A percentile compares a stretch with the other conserved stretches of the same genome.
Evolutionary conservation across 2,888 invertebrate genomes (phyloP).

Genomic region (Incurvaria masculella): DNA sequence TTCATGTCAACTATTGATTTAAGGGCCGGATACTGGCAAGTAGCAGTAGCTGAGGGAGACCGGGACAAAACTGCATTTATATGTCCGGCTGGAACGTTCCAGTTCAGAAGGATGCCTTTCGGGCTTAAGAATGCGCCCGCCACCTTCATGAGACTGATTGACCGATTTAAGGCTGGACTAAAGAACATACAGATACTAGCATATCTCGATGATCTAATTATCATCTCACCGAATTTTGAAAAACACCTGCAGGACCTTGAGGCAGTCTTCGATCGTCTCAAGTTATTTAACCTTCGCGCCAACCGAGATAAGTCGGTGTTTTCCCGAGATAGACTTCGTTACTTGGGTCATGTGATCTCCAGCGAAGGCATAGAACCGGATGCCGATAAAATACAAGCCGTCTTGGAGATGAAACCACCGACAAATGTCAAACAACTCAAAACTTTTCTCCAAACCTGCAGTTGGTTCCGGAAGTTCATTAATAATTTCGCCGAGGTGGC

Average conservation of each 20-base stretch:
- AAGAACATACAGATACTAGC: constrained; percentile 13
- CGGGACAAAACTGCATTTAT: constrained; percentile 20
- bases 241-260: constrained; percentile 20
- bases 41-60: constrained; percentile 15
- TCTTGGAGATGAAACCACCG: constrained; percentile 5
- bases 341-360: constrained; percentile 8
- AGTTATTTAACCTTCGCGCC: constrained; percentile 10
- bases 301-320: constrained; percentile 11
- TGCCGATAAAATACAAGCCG: constrained; percentile 3
- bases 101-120: constrained; percentile 22
- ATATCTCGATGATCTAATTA: constrained; percentile 23
- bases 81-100: constrained; percentile 19
- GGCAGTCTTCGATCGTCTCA: constrained; percentile 16
- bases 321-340: constrained; percentile 3
- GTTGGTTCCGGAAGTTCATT: constrained; percentile 23
- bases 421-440: constrained; percentile 4
- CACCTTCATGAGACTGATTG: constrained; percentile 13
- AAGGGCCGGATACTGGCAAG: constrained; percentile 22
- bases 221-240: constrained; percentile 19
- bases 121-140: constrained; percentile 20
- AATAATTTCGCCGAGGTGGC: constrained; percentile 15
- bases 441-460: constrained; percentile 18
- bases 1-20: constrained; percentile 20
- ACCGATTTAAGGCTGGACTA: constrained; percentile 16
- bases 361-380: constrained; percentile 5